Evolutionary conservation across 2,113 vertebrate species (phyloP), one percentile per base, ranked within the genome.

Genomic region (Trachemys scripta): DNA sequence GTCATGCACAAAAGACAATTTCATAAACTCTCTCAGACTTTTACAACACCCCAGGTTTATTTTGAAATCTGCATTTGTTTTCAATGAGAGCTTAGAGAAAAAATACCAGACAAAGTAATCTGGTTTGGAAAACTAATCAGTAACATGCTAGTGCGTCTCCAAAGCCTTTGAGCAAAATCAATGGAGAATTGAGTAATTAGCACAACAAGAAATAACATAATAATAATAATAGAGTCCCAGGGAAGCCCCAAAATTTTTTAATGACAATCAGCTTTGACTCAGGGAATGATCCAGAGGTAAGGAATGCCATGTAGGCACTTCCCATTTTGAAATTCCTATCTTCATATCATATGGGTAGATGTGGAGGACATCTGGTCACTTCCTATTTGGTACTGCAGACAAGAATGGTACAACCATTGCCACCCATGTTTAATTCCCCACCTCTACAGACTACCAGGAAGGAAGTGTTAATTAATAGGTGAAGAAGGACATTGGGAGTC

Each of bases 21-120:
- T 91, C 93, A 50, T 56, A 80, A 54, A 87, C 45, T 49, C 76
- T 50, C 42, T 19, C 20, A 6, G 51, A 82, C 20, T 88, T 88
- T 79, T n/a, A 10, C 31, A 22, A 54, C 95, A 94, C 95, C 94
- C 88, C 16, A 84, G 54, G 92, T 92, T 95, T 92, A 38, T 94
- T 96, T 95, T 89, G 59, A 91, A 94, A 87, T 5, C 35, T 42
- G 20, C 80, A 22, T 62, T 54, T 84, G 93, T 85, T 90, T 96
- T 80, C 94, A 25, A 92, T 12, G 2, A 51, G 62, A 86, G 42
- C 42, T 25, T 6, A 27, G 51, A 82, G 82, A 35, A 94, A 90
- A 80, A 80, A 53, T 65, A n/a, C 45, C 88, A 42, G 49, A 56
- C 20, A 38, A 86, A 65, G 50, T 17, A 1, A 31, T 35, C 80